Conservation (phyloP, 2,113 vertebrate genomes). For the Lasiurus cinereus region DNA sequence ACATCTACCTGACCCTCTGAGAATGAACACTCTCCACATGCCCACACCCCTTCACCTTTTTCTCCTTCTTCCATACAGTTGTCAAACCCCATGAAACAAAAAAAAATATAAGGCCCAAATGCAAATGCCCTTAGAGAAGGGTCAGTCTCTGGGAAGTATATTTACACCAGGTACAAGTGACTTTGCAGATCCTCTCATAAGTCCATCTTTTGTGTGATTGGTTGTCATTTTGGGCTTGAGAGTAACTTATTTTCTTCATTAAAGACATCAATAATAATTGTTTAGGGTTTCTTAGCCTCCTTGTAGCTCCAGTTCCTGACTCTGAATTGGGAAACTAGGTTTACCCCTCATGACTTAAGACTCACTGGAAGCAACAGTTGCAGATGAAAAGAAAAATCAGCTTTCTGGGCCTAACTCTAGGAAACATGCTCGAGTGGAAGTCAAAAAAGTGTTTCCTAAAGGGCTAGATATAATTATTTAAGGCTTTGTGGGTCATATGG, state of each 20-base stretch:
- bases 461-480: background rate
- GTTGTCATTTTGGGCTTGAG: background rate
- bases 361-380: background rate
- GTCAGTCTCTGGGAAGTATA: background rate
- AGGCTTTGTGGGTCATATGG: background rate
- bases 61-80: background rate
- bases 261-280: background rate
- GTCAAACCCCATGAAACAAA: constrained; percentile 10
- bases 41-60: background rate
- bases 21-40: background rate
- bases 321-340: background rate
- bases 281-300: background rate
- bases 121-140: background rate
- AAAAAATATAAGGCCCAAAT: background rate
- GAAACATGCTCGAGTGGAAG: background rate
- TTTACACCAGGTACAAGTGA: background rate
- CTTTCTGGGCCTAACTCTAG: background rate
- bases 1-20: background rate
- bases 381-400: background rate
- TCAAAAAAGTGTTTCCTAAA: background rate
- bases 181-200: background rate
- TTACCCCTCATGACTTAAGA: background rate
- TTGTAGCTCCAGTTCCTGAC: background rate
- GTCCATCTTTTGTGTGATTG: background rate
- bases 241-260: background rate